phyloP scores from a whole-genome alignment of 2,113 vertebrate species.

The Apteryx mantelli region DNA sequence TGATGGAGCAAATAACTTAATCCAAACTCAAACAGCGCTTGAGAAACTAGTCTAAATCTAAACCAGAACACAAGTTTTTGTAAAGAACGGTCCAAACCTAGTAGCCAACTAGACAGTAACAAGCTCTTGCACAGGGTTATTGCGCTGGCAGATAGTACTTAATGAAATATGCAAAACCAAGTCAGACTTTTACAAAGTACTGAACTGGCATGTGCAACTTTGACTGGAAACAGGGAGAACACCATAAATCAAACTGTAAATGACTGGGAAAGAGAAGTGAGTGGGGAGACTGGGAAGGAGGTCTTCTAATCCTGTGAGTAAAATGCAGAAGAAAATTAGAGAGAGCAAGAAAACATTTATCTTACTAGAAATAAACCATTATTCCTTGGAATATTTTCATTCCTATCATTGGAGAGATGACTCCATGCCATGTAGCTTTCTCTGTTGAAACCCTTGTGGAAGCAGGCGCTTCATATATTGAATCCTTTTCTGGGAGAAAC shows the following conservation, averaged over 20 bases:
- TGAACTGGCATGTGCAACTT: neutral
- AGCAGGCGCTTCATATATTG: neutral
- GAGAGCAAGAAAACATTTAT: neutral
- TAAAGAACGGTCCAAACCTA: neutral
- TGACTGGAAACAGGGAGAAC: neutral
- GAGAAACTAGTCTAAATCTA: neutral
- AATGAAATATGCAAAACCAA: neutral
- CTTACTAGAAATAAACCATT: neutral
- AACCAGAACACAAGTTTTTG: neutral
- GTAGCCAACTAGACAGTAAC: neutral
- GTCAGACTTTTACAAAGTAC: neutral
- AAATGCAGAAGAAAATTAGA: neutral
- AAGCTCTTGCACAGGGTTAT: neutral
- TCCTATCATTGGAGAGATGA: fast-evolving
- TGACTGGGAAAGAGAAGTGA: neutral
- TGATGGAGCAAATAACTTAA: slow-evolving; percentile 1
- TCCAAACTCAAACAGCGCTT: neutral
- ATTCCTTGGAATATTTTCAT: neutral
- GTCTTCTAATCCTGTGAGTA: neutral
- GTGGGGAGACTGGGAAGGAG: neutral
- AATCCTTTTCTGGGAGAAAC: neutral
- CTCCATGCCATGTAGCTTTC: neutral
- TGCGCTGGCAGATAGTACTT: neutral
- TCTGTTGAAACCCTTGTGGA: neutral
- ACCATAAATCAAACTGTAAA: neutral